These are phyloP conservation scores for Scelioninae gen. 1 DNA, from an alignment of 2,888 invertebrate genomes.

Conservation along the genomic window DNA sequence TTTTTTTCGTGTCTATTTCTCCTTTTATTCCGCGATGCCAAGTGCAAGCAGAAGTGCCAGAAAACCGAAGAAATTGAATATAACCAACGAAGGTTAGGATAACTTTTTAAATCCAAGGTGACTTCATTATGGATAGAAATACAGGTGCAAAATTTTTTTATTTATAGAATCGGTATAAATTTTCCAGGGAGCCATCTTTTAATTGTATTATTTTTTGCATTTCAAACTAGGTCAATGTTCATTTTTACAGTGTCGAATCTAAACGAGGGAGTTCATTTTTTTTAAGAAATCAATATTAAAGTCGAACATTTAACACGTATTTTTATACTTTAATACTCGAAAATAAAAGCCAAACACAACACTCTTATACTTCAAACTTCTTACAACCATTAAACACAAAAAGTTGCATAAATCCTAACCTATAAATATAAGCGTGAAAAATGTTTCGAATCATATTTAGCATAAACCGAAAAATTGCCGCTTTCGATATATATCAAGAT, in stretches of 20 bases:
- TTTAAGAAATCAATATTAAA: slow-evolving; percentile 14
- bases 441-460: no score
- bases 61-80: slow-evolving; percentile 42
- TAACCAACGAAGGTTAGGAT: slow-evolving; percentile 26
- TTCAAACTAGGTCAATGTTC: slow-evolving; percentile 36
- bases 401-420: no score
- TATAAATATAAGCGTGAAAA: no score
- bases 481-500: no score
- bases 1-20: slow-evolving; percentile 15
- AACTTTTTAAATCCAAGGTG: slow-evolving; percentile 43
- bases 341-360: no score
- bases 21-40: slow-evolving; percentile 30
- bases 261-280: background rate
- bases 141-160: slow-evolving; percentile 9
- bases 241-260: slow-evolving; percentile 21
- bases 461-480: no score
- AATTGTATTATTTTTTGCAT: slow-evolving; percentile 7
- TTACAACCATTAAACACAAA: no score
- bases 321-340: no score
- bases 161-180: slow-evolving; percentile 16
- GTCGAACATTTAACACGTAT: background rate
- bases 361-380: no score
- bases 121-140: slow-evolving; percentile 9
- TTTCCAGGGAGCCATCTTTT: slow-evolving; percentile 12
- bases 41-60: slow-evolving; percentile 29